Evolutionary conservation across 2,888 invertebrate species (phyloP).

Genomic region (Coenonympha glycerion): DNA sequence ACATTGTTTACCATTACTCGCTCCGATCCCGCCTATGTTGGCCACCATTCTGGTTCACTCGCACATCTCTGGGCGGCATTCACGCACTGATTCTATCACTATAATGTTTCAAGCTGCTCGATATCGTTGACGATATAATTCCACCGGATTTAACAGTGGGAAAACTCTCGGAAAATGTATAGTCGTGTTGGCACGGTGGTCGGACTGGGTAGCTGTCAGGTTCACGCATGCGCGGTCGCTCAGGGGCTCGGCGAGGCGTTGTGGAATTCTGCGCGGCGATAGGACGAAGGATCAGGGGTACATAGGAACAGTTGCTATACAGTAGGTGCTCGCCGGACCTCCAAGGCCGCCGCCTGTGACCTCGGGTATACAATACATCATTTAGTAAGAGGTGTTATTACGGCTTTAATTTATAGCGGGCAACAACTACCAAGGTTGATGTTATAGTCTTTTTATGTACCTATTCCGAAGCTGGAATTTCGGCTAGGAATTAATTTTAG

Average conservation of each 20-base stretch:
- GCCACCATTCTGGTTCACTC: conserved; percentile 58
- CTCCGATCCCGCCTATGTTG: conserved; percentile 59
- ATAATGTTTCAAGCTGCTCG: not conserved
- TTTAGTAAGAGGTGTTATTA: too few species aligned
- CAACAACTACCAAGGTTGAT: too few species aligned
- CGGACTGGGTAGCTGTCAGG: too few species aligned
- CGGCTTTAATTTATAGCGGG: too few species aligned
- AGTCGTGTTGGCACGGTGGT: conserved; percentile 58
- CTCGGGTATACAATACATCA: conserved; percentile 35
- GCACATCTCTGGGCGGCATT: conserved; percentile 28
- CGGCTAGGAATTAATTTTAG: too few species aligned
- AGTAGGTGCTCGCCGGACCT: conserved; percentile 27
- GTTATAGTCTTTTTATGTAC: too few species aligned
- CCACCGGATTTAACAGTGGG: conserved; percentile 7
- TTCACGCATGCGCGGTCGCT: conserved; percentile 53
- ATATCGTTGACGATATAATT: not conserved
- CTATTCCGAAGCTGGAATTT: too few species aligned
- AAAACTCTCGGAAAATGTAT: conserved; percentile 39
- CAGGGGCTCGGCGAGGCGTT: conserved; percentile 66
- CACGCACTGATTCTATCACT: conserved; percentile 14
- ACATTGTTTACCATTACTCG: conserved; percentile 62
- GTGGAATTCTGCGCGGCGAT: conserved; percentile 51
- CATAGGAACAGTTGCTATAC: conserved; percentile 32
- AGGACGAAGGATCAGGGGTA: conserved; percentile 57
- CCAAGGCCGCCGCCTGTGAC: conserved; percentile 64